A percentile compares a stretch with the other conserved stretches of the same genome.
Evolutionary conservation across 64 coral and sea anemone species (phyloP).

Genomic region (Actinia tenebrosa): DNA sequence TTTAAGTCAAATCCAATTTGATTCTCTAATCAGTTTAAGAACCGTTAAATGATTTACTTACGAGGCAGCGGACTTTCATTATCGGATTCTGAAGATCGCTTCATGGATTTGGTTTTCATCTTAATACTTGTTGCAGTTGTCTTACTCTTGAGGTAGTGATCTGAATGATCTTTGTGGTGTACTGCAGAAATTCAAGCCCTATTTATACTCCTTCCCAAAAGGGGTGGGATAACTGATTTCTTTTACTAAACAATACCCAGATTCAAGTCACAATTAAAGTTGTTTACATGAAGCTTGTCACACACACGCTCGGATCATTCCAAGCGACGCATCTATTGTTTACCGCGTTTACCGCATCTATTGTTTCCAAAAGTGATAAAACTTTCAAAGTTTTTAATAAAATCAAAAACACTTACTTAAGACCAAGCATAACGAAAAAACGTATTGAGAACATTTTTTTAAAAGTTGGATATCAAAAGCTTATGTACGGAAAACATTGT

Average conservation of each 20-base stretch:
- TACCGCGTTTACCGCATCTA: background rate
- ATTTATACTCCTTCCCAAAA: background rate
- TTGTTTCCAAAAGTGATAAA: background rate
- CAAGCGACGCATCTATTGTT: background rate
- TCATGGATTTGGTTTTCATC: background rate
- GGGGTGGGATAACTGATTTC: background rate
- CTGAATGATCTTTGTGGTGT: background rate
- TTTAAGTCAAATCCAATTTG: background rate
- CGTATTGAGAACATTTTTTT: background rate
- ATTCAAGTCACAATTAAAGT: background rate
- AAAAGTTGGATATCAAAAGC: background rate
- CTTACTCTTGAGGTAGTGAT: background rate
- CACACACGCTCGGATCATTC: background rate
- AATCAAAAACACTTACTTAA: background rate
- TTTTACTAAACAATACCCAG: background rate
- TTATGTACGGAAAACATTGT: background rate
- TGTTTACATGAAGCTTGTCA: background rate
- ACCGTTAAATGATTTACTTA: constrained; percentile 4
- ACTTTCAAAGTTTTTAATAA: background rate
- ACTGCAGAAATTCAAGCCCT: background rate
- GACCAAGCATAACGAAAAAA: background rate
- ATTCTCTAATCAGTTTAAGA: background rate
- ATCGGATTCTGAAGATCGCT: background rate
- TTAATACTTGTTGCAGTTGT: background rate
- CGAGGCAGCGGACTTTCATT: background rate